Percentiles rank a stretch among this genome's conserved stretches.
These are phyloP conservation scores for Polypterus bichir DNA, from an alignment of 2,113 vertebrate genomes.

Conservation along the genomic window DNA sequence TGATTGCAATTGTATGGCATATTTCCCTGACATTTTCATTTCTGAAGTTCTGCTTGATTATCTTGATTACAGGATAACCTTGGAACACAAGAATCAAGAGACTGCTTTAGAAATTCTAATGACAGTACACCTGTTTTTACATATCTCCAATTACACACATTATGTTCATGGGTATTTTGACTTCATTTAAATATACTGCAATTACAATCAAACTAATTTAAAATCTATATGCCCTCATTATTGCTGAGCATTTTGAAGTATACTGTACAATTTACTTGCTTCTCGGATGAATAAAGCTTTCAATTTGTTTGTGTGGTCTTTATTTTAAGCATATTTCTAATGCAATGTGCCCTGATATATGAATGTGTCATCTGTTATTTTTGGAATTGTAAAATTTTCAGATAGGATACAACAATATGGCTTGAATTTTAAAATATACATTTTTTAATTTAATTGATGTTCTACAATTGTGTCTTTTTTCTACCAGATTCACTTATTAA, in stretches of 20 bases:
- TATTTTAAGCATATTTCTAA: too few species aligned
- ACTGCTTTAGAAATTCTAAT: neutral
- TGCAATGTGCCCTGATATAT: too few species aligned
- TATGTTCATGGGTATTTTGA: neutral
- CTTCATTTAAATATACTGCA: conserved; percentile 2
- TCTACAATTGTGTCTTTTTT: too few species aligned
- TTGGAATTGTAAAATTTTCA: too few species aligned
- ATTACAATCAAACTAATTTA: conserved; percentile 1
- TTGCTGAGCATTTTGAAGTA: neutral
- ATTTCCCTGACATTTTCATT: conserved; percentile 1
- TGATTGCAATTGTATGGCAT: neutral
- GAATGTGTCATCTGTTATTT: too few species aligned
- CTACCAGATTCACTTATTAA: too few species aligned
- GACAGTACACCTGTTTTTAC: neutral
- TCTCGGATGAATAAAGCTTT: conserved; percentile 34
- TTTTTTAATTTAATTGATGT: too few species aligned
- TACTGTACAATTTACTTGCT: neutral
- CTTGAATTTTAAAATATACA: too few species aligned
- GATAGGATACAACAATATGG: too few species aligned
- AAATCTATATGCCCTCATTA: neutral
- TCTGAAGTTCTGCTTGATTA: neutral
- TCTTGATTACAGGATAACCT: neutral
- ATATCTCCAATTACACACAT: neutral
- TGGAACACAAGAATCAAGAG: neutral
- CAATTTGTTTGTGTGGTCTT: neutral